Conservation (phyloP, 1,140 invertebrate species). For the Contarinia nasturtii region DNA sequence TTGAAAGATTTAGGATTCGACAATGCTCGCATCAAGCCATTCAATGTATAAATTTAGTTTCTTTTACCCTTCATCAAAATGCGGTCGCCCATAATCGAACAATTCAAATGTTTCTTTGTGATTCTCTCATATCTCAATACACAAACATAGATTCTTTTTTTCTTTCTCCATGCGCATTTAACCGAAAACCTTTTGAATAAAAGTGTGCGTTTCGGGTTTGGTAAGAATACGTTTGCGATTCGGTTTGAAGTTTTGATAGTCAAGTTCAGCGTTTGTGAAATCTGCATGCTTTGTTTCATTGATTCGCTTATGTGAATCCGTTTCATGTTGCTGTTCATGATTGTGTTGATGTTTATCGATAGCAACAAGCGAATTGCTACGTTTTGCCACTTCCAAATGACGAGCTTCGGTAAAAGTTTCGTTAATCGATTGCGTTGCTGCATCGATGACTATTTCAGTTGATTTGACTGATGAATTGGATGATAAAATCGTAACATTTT, state of each 20-base stretch:
- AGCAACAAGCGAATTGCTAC: not conserved
- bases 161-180: slow-evolving; percentile 6
- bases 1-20: no score
- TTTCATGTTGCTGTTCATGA: no score
- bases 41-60: no score
- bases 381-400: not conserved
- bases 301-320: no score
- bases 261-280: slow-evolving; percentile 2
- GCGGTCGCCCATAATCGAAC: no score
- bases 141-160: no score
- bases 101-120: no score
- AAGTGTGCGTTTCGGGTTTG: slow-evolving; percentile 23
- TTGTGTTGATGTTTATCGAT: not conserved
- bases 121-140: no score
- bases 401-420: not conserved
- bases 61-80: no score
- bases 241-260: slow-evolving; percentile 18
- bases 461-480: not conserved
- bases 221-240: slow-evolving; percentile 22
- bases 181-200: slow-evolving; percentile 24
- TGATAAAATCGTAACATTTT: not conserved
- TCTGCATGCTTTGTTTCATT: not conserved
- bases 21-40: no score
- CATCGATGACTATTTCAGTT: not conserved
- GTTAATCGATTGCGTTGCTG: not conserved